Evolutionary conservation across 2,113 vertebrate species (phyloP), one percentile per base, ranked within the genome.

Genomic region (Ivindomyrus marchei): DNA sequence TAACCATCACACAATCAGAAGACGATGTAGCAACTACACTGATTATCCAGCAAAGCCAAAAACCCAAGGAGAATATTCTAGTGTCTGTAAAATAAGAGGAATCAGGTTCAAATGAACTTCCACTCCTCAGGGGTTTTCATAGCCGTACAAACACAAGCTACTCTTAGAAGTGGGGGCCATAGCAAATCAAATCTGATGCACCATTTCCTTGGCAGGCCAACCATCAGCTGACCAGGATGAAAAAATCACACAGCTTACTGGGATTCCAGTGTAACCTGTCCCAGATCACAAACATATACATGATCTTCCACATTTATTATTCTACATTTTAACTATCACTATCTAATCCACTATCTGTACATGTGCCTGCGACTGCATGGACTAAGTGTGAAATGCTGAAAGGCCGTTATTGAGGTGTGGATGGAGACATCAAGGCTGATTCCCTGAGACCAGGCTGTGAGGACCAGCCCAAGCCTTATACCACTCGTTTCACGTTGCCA

Each of bases 131-230:
- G 90, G 84, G 91, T 91, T 80, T 84, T 53, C 74, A 88, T 56
- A 94, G 88, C 92, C 92, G 93, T 92, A 94, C 92, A 94, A 93
- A 92, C 90, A 93, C 91, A 91, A 92, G 92, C 92, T 89, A 88
- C 92, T 91, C 83, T 74, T 93, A 92, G 93, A 95, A 93, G 95
- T 93, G 74, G 50, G 93, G 85, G 47, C n/a, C 19, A 39, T 88
- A 92, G 93, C 93, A 94, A 95, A 96, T 96, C 92, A 91, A 90
- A 95, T 58, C 46, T 91, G 93, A 95, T 93, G 93, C 89, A 90
- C 52, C 91, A 90, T 90, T 88, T 56, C 89, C 70, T 39, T 27
- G 10, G 92, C 93, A 94, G 95, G 93, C 94, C 89, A 88, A 92
- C 90, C 90, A 89, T 90, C 56, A 87, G 89, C 47, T 17, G 77